Evolutionary conservation across 2,113 vertebrate genomes (phyloP).

Genomic region (Elephas maximus): DNA sequence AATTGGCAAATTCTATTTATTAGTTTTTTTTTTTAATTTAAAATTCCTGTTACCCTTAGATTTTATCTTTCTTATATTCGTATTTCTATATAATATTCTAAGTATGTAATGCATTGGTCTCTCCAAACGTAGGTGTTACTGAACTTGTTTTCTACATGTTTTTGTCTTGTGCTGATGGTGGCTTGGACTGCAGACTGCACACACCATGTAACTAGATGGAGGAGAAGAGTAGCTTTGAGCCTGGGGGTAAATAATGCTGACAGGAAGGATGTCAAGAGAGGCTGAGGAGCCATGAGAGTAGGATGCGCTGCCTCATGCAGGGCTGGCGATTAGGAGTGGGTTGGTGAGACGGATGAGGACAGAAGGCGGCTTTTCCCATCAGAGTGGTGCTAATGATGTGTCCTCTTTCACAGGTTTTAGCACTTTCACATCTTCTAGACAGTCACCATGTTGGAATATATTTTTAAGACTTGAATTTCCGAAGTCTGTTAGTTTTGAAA

Average conservation of each 20-base stretch:
- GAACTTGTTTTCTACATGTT: background rate
- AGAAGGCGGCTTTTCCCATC: background rate
- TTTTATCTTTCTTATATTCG: background rate
- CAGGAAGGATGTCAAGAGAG: background rate
- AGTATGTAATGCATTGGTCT: background rate
- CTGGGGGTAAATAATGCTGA: background rate
- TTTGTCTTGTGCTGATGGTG: background rate
- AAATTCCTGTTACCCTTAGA: constrained; percentile 33
- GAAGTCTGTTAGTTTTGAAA: constrained; percentile 36
- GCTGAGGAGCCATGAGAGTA: background rate
- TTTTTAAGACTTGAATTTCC: constrained; percentile 35
- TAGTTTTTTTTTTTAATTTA: background rate
- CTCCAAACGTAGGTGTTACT: background rate
- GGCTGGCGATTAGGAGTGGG: background rate
- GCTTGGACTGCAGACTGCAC: background rate
- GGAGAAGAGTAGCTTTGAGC: background rate
- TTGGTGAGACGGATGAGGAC: background rate
- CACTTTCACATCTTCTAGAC: constrained; percentile 17
- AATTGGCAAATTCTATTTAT: background rate
- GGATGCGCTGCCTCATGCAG: background rate
- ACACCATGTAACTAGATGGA: background rate
- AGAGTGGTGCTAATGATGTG: background rate
- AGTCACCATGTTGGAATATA: background rate
- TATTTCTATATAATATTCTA: background rate
- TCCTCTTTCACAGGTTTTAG: background rate